These are phyloP conservation scores for Pseudocheirus occidentalis DNA, from an alignment of 2,797 vertebrate species.

Conservation along the genomic window DNA sequence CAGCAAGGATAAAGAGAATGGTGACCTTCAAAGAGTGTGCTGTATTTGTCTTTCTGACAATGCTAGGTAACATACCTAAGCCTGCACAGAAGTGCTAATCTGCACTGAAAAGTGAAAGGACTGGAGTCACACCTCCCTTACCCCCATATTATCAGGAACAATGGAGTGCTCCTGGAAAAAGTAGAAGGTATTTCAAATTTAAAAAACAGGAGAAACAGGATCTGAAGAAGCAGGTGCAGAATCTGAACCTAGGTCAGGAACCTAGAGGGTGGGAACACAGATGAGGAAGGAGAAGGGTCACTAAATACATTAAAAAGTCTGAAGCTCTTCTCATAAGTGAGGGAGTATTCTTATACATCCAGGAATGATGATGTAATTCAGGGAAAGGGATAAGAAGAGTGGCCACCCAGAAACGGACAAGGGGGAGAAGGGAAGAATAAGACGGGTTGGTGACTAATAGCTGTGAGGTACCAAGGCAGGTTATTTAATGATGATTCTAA, in stretches of 20 bases:
- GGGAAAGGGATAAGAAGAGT: neutral
- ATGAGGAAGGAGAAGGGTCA: neutral
- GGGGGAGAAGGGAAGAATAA: neutral
- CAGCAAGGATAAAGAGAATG: neutral
- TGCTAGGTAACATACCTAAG: neutral
- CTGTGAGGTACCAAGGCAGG: neutral
- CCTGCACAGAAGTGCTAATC: neutral
- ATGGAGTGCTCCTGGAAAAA: neutral
- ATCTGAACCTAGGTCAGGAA: neutral
- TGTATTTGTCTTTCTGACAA: neutral
- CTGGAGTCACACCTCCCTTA: neutral
- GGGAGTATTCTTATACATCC: neutral
- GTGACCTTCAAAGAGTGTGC: neutral
- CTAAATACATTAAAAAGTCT: neutral
- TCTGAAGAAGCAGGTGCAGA: neutral
- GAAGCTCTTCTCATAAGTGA: neutral
- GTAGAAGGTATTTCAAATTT: neutral
- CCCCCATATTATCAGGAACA: neutral
- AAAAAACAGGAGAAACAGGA: neutral
- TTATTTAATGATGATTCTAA: neutral
- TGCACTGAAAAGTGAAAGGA: neutral
- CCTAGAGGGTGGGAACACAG: neutral
- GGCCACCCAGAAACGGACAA: neutral
- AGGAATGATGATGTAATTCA: neutral
- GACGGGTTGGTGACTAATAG: neutral